Conservation (phyloP, 1,140 invertebrate genomes). For the Rhopalosiphum maidis region DNA sequence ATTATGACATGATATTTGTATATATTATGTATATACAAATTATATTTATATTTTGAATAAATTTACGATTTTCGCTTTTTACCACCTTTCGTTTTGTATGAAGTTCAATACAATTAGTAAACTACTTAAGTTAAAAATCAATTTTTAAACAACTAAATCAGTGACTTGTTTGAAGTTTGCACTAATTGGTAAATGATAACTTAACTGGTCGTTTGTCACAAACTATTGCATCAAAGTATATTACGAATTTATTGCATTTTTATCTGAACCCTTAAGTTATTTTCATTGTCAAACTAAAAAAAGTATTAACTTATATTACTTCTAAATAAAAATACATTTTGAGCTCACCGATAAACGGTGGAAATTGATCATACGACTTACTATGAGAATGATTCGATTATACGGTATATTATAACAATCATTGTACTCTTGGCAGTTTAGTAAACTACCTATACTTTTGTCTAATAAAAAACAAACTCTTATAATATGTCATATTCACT, state of each 20-base stretch:
- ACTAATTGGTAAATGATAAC: no score
- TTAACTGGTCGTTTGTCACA: neutral
- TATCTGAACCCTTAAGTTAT: neutral
- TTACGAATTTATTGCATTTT: neutral
- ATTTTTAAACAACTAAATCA: neutral
- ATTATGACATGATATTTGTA: neutral
- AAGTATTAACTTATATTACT: neutral
- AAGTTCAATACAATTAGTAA: neutral
- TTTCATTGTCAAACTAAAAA: neutral
- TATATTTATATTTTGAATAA: neutral
- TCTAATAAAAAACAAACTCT: neutral
- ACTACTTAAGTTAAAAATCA: neutral
- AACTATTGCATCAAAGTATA: neutral
- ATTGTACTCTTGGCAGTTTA: neutral
- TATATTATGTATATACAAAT: no score
- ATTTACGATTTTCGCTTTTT: neutral
- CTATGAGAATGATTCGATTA: neutral
- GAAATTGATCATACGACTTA: neutral
- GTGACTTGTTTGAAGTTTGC: neutral
- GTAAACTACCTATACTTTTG: no score
- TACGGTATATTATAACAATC: neutral
- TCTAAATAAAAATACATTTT: neutral
- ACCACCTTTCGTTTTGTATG: neutral
- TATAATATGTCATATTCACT: neutral
- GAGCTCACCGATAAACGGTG: neutral